Base-by-base conservation (phyloP, 2,888 invertebrate genomes). In the Therioaphis trifolii region DNA sequence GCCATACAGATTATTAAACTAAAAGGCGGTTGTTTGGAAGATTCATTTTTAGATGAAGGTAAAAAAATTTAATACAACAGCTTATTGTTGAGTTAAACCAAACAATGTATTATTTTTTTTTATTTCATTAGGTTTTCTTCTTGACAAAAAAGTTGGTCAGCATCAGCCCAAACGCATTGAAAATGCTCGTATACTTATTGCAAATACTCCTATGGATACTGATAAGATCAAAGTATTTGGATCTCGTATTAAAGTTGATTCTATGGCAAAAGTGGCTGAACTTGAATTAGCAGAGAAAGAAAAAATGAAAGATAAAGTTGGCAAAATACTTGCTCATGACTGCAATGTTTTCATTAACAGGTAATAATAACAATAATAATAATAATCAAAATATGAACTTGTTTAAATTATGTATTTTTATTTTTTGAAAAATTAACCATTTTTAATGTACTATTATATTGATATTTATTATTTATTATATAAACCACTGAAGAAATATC, bases 151-250 rank as follows among this genome's bases (percentile, higher is more conserved):
- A 90, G 92, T 97, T 40, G 99, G 99, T 85, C 94, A 99, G 40
- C 96, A 98, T 90, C 99, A 99, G 89, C 99, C 99, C 0, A 96
- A 98, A 88, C 92, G 93, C 86, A 91, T 99, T 86, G 96, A 97
- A 88, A 98, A 99, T 88, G 98, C 98, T 1, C 95, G 93, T 88
- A 98, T 99, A 88, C 92, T 99, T 35, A 96, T 99, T 87, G 99
- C 99, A 15, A 99, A 99, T 89, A 99, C 99, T 14, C 97, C 99
- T 0, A 99, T 99, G 99, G 99, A 99, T 90, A 97, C 98, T 0
- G 99, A 99, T 88, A 99, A 99, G 90, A 98, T 99, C 86, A 99
- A 99, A 91, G 94, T 99, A 29, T 99, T 99, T 90, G 99, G 99
- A 68, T 98, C 98, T 63, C 94, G 96, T 86, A 97, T 96, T 86